Evolutionary conservation across 2,797 vertebrate genomes (phyloP), one percentile per base, ranked within the genome.

Genomic region (Clarias pachynema): DNA sequence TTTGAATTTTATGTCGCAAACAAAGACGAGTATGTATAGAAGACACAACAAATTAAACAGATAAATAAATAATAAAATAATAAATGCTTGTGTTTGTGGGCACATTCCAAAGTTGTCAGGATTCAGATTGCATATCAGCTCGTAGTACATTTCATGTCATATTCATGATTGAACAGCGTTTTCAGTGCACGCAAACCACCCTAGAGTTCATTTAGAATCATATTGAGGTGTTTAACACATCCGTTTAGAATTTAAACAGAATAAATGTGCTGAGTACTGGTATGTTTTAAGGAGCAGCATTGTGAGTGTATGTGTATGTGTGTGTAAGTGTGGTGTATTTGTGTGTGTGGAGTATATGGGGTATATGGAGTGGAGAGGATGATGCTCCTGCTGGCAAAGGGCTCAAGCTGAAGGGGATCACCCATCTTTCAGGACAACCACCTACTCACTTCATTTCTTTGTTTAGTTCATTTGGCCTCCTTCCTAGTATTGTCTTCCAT

Each of bases 401-500:
- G 59, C 31, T 79, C 77, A 49, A 14, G 85, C 60, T 75, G 31
- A 78, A 59, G 9, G 22, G 69, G 83, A 81, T 87, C 70, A 66
- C 75, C 78, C 77, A 68, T 83, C 65, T 88, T 70, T 82, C 69
- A 78, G 73, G 62, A 34, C 18, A 63, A 44, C 84, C 74, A 56
- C 83, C 81, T 82, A 20, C 44, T 83, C n/a, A 24, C 14, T 82
- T 73, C 34, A 84, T 74, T 83, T 85, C 83, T 85, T 85, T 86
- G 80, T 84, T 34, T 65, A 60, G 75, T 85, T 77, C 65, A 57
- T 81, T 85, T 75, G 44, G 57, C 77, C 81, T 86, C 63, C 87
- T 89, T 87, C 89, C 88, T 88, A 68, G 63, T 79, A 88, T 90
- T 88, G 86, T 87, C 86, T 63, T 79, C 70, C 63, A 69, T 79